Percentiles rank a stretch among this genome's conserved stretches.
phyloP scores from a whole-genome alignment of 2,888 invertebrate genomes.

The Colletes collaris region DNA sequence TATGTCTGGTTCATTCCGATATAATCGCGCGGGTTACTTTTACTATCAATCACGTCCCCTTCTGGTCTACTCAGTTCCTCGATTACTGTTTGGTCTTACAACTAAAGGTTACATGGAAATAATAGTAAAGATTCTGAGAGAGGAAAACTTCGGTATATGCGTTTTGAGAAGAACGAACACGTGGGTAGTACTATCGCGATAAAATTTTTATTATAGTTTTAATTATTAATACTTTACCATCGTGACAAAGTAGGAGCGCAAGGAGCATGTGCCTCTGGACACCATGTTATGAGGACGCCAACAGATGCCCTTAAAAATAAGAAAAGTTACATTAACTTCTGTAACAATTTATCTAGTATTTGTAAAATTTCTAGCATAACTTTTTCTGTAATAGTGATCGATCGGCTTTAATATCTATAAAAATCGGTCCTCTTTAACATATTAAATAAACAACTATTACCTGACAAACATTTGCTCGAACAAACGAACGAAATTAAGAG shows the following conservation, averaged over 20 bases:
- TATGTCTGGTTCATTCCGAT: neutral
- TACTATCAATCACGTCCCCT: constrained; percentile 37
- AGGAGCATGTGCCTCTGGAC: too few species aligned
- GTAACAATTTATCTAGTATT: too few species aligned
- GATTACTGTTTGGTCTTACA: constrained; percentile 11
- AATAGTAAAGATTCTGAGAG: constrained; percentile 4
- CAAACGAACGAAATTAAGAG: constrained; percentile 3
- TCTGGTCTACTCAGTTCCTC: constrained; percentile 3
- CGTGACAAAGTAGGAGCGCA: too few species aligned
- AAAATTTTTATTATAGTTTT: too few species aligned
- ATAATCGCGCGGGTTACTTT: constrained; percentile 15
- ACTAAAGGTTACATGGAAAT: constrained; percentile 30
- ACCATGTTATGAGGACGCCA: too few species aligned
- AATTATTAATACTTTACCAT: neutral
- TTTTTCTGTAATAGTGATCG: neutral
- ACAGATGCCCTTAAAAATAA: too few species aligned
- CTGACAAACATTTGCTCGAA: constrained; percentile 5
- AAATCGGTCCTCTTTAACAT: neutral
- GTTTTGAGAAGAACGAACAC: neutral
- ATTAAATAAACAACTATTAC: neutral
- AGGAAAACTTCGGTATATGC: neutral
- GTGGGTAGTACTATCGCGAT: too few species aligned
- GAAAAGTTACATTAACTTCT: too few species aligned
- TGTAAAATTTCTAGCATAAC: too few species aligned
- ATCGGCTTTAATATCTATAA: constrained; percentile 17